Base-by-base conservation (phyloP, 2,797 vertebrate genomes). In the Australoheros facetus region DNA sequence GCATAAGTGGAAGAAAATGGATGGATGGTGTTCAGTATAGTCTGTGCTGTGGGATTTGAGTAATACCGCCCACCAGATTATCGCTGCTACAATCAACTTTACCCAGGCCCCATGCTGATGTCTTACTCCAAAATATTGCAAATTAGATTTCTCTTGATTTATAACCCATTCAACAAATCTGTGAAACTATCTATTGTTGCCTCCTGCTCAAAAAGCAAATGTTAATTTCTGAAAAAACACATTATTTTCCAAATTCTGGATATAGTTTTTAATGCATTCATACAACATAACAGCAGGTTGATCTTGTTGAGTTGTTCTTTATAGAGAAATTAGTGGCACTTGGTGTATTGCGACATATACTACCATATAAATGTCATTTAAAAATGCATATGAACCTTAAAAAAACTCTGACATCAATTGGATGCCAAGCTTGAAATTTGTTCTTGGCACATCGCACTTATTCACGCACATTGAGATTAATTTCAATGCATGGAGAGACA, bases 401-500 rank as follows among this genome's bases (percentile, higher is more conserved):
- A 32, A 28, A 55, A 7, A 14, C 56, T 28, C 3, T 51, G 16
- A 30, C 56, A 30, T 57, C 56, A 57, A 30, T 14, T 57, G 56
- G 21, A 42, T 64, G 23, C 42, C 4, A 4, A 42, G 60, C 37
- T 45, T 23, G 42, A 64, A 0, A 64, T 64, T 64, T 11, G 28
- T 17, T 71, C 55, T 42, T 37, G 26, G 75, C 71, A 30, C 4
- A 34, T n/a, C 54, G 56, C 56, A 71, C 51, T 56, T 81, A 56
- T 55, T 72, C 60, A 13, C 12, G 72, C 72, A 66, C 54, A 59
- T 19, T 58, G 21, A 75, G 39, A 70, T 75, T 58, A 56, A 70
- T 59, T 70, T 64, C 32, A 26, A 54, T 72, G 62, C 51, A 76
- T 1, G 45, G 34, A 32, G 78, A 80, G 81, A 62, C 66, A 57